Percentiles rank a stretch among this genome's conserved stretches.
phyloP scores from a whole-genome alignment of 2,797 vertebrate genomes.

The Nasua narica region DNA sequence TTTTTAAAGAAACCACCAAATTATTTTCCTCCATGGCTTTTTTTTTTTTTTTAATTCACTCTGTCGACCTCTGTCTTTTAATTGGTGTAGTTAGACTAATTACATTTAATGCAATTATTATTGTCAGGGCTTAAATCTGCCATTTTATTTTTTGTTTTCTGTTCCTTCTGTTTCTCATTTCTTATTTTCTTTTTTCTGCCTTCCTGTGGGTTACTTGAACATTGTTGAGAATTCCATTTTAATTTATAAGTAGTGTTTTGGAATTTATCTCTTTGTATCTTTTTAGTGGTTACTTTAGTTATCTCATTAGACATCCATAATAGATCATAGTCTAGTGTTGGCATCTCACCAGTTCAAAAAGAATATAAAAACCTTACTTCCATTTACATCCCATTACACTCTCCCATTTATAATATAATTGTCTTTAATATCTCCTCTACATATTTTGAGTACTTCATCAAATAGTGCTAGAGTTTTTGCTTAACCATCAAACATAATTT shows the following conservation, averaged over 20 bases:
- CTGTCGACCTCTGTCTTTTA: background rate
- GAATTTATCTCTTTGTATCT: background rate
- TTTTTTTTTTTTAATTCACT: background rate
- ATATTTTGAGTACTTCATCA: background rate
- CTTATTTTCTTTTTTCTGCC: background rate
- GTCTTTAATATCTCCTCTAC: background rate
- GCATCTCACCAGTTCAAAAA: background rate
- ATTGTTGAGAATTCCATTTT: background rate
- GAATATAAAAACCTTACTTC: background rate
- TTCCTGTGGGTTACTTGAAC: background rate
- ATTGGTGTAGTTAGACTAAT: background rate
- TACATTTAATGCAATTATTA: background rate
- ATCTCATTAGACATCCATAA: background rate
- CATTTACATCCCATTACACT: background rate
- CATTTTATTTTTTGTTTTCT: background rate
- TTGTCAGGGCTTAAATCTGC: background rate
- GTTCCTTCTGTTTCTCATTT: background rate
- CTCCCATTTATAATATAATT: background rate
- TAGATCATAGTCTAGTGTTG: background rate
- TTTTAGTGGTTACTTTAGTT: background rate
- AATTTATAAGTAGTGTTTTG: background rate
- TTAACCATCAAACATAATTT: background rate
- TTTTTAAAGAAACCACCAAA: background rate
- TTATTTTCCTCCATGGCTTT: background rate
- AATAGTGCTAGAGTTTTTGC: background rate